These are phyloP conservation scores for Eulemur coronatus DNA, from an alignment of 2,797 vertebrate genomes.

Conservation along the genomic window DNA sequence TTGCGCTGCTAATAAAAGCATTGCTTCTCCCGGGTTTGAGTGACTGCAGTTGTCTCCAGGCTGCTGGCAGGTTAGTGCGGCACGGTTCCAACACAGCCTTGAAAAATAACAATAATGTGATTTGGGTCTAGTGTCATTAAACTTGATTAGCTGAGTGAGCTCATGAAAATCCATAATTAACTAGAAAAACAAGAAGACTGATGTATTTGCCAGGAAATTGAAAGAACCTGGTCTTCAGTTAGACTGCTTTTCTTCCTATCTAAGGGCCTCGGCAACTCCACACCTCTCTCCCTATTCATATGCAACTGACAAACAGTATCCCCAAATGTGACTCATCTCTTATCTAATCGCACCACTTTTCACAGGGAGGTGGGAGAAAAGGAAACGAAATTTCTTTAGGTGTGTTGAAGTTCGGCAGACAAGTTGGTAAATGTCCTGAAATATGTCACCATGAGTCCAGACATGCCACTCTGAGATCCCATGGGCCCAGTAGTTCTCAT, in stretches of 20 bases:
- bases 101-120: conserved; percentile 80
- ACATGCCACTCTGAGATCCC: background rate
- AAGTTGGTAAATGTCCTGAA: background rate
- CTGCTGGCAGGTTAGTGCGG: conserved; percentile 68
- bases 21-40: background rate
- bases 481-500: background rate
- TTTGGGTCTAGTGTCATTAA: conserved; percentile 81
- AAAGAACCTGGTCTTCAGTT: conserved; percentile 44
- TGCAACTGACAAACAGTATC: background rate
- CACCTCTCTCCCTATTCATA: background rate
- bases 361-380: background rate
- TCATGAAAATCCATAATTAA: conserved; percentile 81
- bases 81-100: conserved; percentile 66
- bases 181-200: conserved; percentile 74
- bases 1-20: conserved; percentile 44
- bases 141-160: conserved; percentile 78
- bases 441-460: background rate
- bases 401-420: background rate
- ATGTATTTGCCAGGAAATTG: conserved; percentile 43
- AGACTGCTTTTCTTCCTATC: conserved; percentile 39
- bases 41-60: background rate
- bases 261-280: background rate
- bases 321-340: background rate
- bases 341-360: background rate
- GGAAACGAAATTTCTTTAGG: background rate